Evolutionary conservation across 1,140 invertebrate genomes (phyloP).

Genomic region (Heliconius hewitsoni): DNA sequence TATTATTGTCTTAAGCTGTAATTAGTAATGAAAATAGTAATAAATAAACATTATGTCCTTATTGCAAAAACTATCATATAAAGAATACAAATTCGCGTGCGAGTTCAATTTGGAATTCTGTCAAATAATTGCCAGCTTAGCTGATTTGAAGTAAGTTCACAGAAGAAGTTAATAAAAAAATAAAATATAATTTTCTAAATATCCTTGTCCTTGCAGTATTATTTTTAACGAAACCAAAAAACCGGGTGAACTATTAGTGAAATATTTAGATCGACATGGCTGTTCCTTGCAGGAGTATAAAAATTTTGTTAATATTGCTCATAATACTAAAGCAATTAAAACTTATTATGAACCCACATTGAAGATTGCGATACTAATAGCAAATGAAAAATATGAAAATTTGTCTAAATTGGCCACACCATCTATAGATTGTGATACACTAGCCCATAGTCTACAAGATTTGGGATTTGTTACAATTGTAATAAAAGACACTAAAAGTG

Average conservation of each 20-base stretch:
- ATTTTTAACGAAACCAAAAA: constrained; percentile 45
- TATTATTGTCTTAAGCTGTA: too few relatives aligned
- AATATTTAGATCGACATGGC: constrained; percentile 56
- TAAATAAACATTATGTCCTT: constrained; percentile 35
- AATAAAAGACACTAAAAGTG: constrained; percentile 61
- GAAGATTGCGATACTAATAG: constrained; percentile 71
- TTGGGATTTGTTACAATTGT: constrained; percentile 68
- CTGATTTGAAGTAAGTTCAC: constrained; percentile 41
- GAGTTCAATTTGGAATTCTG: constrained; percentile 38
- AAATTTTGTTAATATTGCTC: constrained; percentile 43
- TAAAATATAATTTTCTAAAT: constrained; percentile 4
- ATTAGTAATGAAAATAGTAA: neutral
- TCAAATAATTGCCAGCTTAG: constrained; percentile 45
- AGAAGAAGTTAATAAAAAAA: neutral
- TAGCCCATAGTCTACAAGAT: constrained; percentile 59
- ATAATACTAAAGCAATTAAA: constrained; percentile 47
- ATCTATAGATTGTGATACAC: constrained; percentile 67
- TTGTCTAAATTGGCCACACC: constrained; percentile 71
- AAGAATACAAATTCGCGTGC: constrained; percentile 43
- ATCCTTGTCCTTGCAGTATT: constrained; percentile 50
- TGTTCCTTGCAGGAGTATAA: constrained; percentile 51
- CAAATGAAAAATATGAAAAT: constrained; percentile 68
- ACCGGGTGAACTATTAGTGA: constrained; percentile 61
- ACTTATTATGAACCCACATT: constrained; percentile 58
- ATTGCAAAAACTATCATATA: constrained; percentile 39